phyloP scores from a whole-genome alignment of 2,113 vertebrate genomes.

The Chlorodrepanis virens region DNA sequence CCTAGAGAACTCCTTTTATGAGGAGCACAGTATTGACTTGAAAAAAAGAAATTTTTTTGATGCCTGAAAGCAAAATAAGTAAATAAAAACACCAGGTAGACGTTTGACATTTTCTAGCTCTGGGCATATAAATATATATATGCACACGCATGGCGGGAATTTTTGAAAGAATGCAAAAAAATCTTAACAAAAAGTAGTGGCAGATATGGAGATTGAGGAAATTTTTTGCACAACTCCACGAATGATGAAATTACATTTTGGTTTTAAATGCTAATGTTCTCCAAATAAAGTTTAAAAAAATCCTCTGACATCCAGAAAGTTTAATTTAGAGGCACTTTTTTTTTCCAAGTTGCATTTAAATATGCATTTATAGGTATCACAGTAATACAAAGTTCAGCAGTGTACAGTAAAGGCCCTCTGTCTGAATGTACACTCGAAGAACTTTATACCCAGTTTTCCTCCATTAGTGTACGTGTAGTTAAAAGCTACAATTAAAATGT shows the following conservation, averaged over 20 bases:
- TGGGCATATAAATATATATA: neutral
- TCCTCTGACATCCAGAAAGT: neutral
- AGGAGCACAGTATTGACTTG: neutral
- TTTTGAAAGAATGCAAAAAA: neutral
- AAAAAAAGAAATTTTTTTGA: neutral
- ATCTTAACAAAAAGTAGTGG: neutral
- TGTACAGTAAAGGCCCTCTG: neutral
- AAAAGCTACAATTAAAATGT: constrained; percentile 55
- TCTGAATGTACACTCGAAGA: neutral
- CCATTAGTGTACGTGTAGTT: neutral
- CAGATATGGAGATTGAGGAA: neutral
- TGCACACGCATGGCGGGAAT: neutral
- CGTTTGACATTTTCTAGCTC: neutral
- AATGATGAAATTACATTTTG: neutral
- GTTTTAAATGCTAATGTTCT: neutral
- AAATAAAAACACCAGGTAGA: neutral
- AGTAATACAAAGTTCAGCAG: neutral
- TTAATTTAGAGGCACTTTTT: neutral
- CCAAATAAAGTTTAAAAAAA: neutral
- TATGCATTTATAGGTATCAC: neutral
- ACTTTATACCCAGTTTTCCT: neutral
- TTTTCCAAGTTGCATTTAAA: neutral
- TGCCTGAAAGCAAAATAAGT: neutral
- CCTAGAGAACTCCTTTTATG: neutral
- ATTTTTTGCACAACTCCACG: neutral